phyloP scores from a whole-genome alignment of 1,140 invertebrate species.

The Heliconius melpomene region DNA sequence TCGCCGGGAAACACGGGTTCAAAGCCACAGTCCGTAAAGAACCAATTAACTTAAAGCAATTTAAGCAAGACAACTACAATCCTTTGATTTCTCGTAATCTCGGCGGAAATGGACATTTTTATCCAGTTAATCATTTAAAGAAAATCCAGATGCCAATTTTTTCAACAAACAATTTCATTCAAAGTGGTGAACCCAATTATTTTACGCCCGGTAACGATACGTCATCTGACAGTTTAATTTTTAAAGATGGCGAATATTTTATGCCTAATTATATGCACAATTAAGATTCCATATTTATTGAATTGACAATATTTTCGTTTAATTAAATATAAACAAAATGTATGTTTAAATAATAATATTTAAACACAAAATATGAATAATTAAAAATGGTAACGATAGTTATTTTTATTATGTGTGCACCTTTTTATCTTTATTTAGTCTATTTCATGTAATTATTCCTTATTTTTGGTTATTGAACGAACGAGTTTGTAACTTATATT shows the following conservation, averaged over 20 bases:
- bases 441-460: neutral
- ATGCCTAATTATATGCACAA: slow-evolving; percentile 44
- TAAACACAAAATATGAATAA: no score
- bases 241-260: slow-evolving; percentile 48
- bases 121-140: slow-evolving; percentile 17
- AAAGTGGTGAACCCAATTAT: slow-evolving; percentile 28
- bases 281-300: neutral
- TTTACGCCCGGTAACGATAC: slow-evolving; percentile 46
- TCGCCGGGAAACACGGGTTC: slow-evolving; percentile 86
- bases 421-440: no score
- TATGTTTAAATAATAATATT: no score
- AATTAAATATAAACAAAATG: no score
- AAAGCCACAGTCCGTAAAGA: slow-evolving; percentile 84
- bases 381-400: no score
- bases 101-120: neutral
- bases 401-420: no score
- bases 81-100: neutral
- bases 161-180: slow-evolving; percentile 26
- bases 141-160: slow-evolving; percentile 8
- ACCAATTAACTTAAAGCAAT: slow-evolving; percentile 29
- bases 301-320: no score
- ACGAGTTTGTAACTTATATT: neutral
- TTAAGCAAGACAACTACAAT: slow-evolving; percentile 1
- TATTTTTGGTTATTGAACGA: neutral
- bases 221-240: slow-evolving; percentile 25